Evolutionary conservation across 2,888 invertebrate genomes (phyloP).

Genomic region (Drosophila kokeensis): DNA sequence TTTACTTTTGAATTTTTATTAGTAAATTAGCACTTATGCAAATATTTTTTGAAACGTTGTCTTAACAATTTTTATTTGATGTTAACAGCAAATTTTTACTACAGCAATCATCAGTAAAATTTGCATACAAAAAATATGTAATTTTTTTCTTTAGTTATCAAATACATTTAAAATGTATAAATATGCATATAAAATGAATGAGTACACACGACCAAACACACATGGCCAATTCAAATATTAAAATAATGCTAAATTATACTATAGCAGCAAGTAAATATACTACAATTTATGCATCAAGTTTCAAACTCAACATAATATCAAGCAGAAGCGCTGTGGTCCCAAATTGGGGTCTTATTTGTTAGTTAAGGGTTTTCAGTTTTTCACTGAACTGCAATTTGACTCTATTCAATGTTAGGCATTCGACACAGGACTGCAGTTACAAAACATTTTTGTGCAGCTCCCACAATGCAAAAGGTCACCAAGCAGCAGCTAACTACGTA

Average conservation of each 20-base stretch:
- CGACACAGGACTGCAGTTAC: background rate
- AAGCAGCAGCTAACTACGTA: background rate
- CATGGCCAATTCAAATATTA: constrained; percentile 20
- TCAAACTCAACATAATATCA: background rate
- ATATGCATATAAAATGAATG: constrained; percentile 51
- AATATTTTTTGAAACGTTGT: constrained; percentile 41
- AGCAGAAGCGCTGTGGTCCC: background rate
- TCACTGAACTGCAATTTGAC: background rate
- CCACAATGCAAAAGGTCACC: constrained; percentile 6
- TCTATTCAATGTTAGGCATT: constrained; percentile 13
- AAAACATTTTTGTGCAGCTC: constrained; percentile 2
- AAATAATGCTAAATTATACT: background rate
- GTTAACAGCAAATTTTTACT: constrained; percentile 30
- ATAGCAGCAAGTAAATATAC: background rate
- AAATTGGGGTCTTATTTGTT: background rate
- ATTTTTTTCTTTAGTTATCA: constrained; percentile 5
- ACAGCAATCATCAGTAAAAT: constrained; percentile 29
- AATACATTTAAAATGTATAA: constrained; percentile 42
- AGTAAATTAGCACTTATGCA: constrained; percentile 68
- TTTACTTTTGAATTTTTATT: constrained; percentile 68
- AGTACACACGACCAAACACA: constrained; percentile 15
- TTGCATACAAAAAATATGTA: constrained; percentile 12
- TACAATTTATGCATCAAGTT: background rate
- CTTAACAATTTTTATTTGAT: constrained; percentile 37
- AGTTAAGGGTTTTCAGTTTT: background rate